phyloP scores from a whole-genome alignment of 2,888 invertebrate genomes.

The Xestia rhomboidea region DNA sequence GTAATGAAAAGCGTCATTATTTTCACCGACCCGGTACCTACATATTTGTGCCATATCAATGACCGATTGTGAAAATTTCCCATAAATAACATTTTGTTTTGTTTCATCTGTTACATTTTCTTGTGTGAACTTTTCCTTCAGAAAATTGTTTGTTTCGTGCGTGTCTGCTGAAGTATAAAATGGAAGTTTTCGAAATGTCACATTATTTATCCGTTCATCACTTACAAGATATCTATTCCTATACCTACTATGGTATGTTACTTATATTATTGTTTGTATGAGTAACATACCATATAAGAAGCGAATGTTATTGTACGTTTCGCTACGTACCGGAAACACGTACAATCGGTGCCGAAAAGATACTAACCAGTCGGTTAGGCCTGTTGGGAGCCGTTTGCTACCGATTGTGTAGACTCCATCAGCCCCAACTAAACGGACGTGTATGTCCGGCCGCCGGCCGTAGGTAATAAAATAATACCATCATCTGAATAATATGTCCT shows the following conservation, averaged over 20 bases:
- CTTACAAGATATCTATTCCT: constrained; percentile 9
- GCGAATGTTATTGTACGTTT: constrained; percentile 65
- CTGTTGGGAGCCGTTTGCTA: constrained; percentile 52
- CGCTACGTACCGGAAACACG: constrained; percentile 72
- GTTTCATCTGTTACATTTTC: constrained; percentile 14
- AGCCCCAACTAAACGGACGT: constrained; percentile 52
- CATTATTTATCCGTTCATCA: constrained; percentile 3
- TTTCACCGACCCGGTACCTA: not conserved
- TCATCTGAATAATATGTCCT: constrained; percentile 46
- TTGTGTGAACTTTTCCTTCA: not conserved
- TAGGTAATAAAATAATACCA: constrained; percentile 47
- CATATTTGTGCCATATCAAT: constrained; percentile 6
- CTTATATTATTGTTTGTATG: constrained; percentile 12
- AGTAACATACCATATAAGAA: constrained; percentile 55
- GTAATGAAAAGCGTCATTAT: constrained; percentile 13
- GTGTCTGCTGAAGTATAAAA: not conserved
- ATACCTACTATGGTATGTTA: not conserved
- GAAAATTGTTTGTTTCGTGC: not conserved
- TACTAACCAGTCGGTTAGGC: constrained; percentile 63
- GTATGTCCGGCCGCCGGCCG: constrained; percentile 65
- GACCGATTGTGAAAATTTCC: constrained; percentile 3
- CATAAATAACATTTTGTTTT: constrained; percentile 8
- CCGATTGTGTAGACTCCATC: constrained; percentile 51
- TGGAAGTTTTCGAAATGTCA: not conserved
- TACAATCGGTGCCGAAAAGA: constrained; percentile 71